Conservation (phyloP, 2,797 vertebrate genomes). For the Pogonophryne albipinna region DNA sequence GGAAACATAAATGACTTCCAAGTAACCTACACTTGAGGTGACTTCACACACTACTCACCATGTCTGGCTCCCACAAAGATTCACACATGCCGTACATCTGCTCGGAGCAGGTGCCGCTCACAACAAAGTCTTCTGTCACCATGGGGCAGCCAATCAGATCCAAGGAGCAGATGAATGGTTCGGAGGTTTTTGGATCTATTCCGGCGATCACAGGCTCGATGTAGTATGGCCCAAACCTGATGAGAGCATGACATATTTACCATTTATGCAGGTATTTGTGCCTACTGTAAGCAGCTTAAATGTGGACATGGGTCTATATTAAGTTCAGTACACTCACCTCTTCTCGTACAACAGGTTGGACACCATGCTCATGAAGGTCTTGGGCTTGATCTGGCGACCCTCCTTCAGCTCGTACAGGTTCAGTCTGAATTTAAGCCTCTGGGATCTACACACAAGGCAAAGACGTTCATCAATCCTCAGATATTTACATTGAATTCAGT, state of each 20-base stretch:
- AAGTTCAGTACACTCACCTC: constrained; percentile 82
- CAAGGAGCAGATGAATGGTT: constrained; percentile 97
- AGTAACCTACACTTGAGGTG: neutral
- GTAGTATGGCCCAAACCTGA: constrained; percentile 97
- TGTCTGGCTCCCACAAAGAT: constrained; percentile 96
- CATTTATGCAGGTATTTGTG: neutral
- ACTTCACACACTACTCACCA: constrained; percentile 86
- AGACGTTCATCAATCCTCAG: neutral
- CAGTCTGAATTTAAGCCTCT: constrained; percentile 96
- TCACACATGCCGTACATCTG: constrained; percentile 99
- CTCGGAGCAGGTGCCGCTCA: constrained; percentile 96
- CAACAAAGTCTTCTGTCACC: constrained; percentile 98
- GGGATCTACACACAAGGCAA: constrained; percentile 83
- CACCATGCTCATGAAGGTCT: constrained; percentile 99
- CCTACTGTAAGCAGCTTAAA: neutral
- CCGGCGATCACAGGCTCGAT: constrained; percentile 97
- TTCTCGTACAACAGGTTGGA: constrained; percentile 96
- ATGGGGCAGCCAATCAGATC: constrained; percentile 98
- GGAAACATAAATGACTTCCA: neutral
- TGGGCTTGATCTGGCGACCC: constrained; percentile 97
- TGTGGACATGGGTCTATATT: neutral
- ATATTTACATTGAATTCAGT: neutral
- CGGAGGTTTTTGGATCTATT: constrained; percentile 90
- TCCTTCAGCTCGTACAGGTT: constrained; percentile 99
- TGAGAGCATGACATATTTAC: neutral